Evolutionary conservation across 2,797 vertebrate species (phyloP).

Genomic region (Apodemus agrarius): DNA sequence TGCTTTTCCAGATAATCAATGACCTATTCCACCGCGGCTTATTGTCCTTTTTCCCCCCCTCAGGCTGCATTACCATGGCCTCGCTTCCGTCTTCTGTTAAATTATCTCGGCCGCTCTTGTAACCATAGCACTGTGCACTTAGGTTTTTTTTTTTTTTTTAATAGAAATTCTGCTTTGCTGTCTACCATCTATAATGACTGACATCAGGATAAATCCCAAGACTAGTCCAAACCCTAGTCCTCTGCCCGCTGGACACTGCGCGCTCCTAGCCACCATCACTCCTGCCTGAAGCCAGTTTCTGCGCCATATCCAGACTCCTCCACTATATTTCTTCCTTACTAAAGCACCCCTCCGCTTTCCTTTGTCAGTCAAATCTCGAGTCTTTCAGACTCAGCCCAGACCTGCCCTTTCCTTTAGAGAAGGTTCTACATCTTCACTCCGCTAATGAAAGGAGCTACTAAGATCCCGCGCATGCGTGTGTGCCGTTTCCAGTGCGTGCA

Average conservation of each 20-base stretch:
- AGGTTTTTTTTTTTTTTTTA: no score
- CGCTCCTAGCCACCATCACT: background rate
- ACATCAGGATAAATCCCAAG: background rate
- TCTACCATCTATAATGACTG: background rate
- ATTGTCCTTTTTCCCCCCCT: background rate
- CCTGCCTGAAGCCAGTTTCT: background rate
- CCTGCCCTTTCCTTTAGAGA: background rate
- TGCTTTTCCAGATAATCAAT: background rate
- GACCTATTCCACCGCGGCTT: background rate
- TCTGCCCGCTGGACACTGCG: background rate
- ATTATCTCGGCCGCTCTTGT: background rate
- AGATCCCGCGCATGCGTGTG: background rate
- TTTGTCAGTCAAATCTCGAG: background rate
- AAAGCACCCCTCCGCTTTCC: background rate
- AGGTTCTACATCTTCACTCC: background rate
- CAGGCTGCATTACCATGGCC: background rate
- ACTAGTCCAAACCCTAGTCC: no score
- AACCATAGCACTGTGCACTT: fast-evolving
- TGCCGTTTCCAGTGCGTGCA: no score
- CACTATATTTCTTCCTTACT: background rate
- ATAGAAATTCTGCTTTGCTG: background rate
- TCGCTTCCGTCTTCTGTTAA: background rate
- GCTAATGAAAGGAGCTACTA: background rate
- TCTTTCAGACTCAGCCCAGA: background rate
- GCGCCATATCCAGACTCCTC: background rate